Percentiles rank a stretch among this genome's conserved stretches.
These are phyloP conservation scores for Tetragonula clypearis DNA, from an alignment of 1,140 invertebrate species.

Conservation along the genomic window DNA sequence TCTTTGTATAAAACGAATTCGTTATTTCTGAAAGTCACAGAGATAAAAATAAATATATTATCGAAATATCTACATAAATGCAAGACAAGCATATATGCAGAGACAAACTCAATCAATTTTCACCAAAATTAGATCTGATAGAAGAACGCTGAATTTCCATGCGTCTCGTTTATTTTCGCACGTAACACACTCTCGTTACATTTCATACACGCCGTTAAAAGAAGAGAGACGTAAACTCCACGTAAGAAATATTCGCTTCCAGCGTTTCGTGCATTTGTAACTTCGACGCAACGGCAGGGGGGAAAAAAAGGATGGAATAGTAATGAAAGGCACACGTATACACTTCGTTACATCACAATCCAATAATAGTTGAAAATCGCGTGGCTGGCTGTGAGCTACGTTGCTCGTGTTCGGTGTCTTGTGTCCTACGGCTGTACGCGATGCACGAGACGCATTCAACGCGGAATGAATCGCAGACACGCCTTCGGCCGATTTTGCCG, in stretches of 20 bases:
- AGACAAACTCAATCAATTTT: too few relatives aligned
- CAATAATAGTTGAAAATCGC: slow-evolving; percentile 23
- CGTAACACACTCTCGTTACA: too few relatives aligned
- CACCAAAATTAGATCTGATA: too few relatives aligned
- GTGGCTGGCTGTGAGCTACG: neutral
- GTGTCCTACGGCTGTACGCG: neutral
- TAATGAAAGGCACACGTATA: neutral
- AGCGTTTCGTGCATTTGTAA: neutral
- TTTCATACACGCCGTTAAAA: too few relatives aligned
- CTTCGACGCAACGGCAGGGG: neutral
- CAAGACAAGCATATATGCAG: too few relatives aligned
- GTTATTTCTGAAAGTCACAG: too few relatives aligned
- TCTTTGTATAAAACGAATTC: too few relatives aligned
- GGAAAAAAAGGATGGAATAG: too few relatives aligned
- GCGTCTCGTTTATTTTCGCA: too few relatives aligned
- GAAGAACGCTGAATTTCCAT: too few relatives aligned
- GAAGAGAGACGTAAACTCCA: neutral
- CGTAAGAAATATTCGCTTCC: neutral
- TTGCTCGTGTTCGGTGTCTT: neutral
- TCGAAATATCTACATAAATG: too few relatives aligned
- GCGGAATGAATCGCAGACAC: slow-evolving; percentile 41
- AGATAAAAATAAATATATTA: too few relatives aligned
- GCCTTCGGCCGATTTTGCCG: slow-evolving; percentile 32
- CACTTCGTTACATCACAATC: slow-evolving; percentile 10
- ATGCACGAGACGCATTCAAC: slow-evolving; percentile 35